These are phyloP conservation scores for Tetranychus cinnabarinus DNA, from an alignment of 1,140 invertebrate genomes.

Conservation along the genomic window DNA sequence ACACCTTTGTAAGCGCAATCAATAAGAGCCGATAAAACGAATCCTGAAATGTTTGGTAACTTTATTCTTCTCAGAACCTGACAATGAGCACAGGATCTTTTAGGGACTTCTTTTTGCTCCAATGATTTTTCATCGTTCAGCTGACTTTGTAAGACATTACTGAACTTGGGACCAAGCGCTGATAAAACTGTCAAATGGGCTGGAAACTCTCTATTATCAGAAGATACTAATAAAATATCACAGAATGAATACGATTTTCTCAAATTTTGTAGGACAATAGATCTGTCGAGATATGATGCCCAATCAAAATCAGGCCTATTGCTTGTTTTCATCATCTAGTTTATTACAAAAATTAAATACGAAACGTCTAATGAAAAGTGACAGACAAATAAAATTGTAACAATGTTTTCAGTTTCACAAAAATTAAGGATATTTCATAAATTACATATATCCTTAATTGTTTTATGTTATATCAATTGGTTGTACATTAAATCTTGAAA, in stretches of 20 bases:
- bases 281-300: not conserved
- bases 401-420: too few species aligned
- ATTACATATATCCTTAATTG: too few species aligned
- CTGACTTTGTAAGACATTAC: not conserved
- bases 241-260: not conserved
- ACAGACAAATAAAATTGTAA: too few species aligned
- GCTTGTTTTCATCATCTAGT: too few species aligned
- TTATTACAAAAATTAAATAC: too few species aligned
- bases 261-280: not conserved
- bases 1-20: not conserved
- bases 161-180: not conserved
- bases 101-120: not conserved
- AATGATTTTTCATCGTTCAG: not conserved
- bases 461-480: too few species aligned
- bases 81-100: not conserved
- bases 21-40: not conserved
- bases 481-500: too few species aligned
- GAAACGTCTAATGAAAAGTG: too few species aligned
- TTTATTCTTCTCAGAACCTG: not conserved
- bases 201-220: not conserved
- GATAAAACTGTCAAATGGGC: not conserved
- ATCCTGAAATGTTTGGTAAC: not conserved
- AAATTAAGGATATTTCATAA: too few species aligned
- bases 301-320: not conserved
- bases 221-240: not conserved